Evolutionary conservation across 1,140 invertebrate species (phyloP).

Genomic region (Drosophila chauvacae): DNA sequence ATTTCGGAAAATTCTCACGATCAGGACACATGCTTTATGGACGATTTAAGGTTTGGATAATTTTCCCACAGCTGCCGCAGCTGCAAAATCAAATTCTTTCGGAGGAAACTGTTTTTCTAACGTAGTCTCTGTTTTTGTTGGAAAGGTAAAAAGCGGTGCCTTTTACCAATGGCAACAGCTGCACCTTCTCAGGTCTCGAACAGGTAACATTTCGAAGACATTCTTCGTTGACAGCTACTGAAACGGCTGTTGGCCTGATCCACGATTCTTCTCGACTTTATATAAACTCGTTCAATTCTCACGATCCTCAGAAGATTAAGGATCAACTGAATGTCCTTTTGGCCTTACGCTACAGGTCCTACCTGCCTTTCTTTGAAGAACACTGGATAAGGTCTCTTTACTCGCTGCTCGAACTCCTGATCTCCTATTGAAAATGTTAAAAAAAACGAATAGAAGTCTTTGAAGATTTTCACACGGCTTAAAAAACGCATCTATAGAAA

Average conservation of each 20-base stretch:
- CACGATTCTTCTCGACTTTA: constrained; percentile 4
- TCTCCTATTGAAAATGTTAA: constrained; percentile 2
- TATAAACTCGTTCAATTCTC: neutral
- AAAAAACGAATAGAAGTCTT: constrained; percentile 2
- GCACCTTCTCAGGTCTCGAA: neutral
- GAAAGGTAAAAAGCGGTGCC: constrained; percentile 1
- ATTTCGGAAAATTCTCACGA: constrained; percentile 45
- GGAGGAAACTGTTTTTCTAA: constrained; percentile 2
- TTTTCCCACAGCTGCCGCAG: constrained; percentile 51
- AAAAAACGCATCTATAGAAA: neutral
- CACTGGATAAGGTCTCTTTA: neutral
- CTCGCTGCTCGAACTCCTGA: neutral
- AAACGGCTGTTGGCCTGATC: constrained; percentile 23
- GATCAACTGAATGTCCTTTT: neutral
- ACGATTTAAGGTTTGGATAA: neutral
- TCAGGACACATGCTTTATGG: constrained; percentile 1
- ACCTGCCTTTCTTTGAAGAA: neutral
- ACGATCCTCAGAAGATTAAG: constrained; percentile 19
- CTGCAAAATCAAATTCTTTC: constrained; percentile 19
- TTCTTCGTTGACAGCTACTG: neutral
- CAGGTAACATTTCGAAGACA: constrained; percentile 26
- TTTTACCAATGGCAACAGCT: constrained; percentile 7
- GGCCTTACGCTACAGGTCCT: neutral
- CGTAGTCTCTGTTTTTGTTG: constrained; percentile 10
- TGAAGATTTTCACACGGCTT: constrained; percentile 27